These are phyloP conservation scores for Noctuana brunneofusca DNA, from an alignment of 2,888 invertebrate species.

Conservation along the genomic window DNA sequence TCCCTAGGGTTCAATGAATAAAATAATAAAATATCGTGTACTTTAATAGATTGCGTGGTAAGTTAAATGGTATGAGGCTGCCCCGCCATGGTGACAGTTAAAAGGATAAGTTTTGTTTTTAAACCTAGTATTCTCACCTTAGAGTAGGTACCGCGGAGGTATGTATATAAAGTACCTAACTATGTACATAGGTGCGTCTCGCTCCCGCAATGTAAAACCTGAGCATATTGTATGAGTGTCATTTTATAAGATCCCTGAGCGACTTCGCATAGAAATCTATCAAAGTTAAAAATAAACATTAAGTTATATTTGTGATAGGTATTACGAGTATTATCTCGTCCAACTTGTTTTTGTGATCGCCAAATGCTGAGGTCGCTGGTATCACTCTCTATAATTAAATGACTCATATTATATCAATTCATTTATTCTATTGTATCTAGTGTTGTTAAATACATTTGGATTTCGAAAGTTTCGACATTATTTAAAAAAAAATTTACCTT, in stretches of 20 bases:
- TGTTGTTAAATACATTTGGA: too few species aligned
- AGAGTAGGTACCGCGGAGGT: too few species aligned
- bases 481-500: not conserved
- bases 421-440: too few species aligned
- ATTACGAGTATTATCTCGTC: too few species aligned
- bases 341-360: constrained; percentile 49
- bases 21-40: constrained; percentile 7
- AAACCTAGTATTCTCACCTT: not conserved
- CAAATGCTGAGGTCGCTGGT: constrained; percentile 48
- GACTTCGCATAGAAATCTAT: not conserved
- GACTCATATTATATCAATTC: not conserved
- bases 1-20: constrained; percentile 19
- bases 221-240: too few species aligned
- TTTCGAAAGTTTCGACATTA: too few species aligned
- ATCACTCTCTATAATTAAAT: constrained; percentile 3
- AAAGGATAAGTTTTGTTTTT: not conserved
- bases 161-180: too few species aligned
- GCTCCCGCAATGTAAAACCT: too few species aligned
- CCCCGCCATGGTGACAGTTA: not conserved
- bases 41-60: constrained; percentile 12
- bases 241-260: too few species aligned
- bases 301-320: constrained; percentile 4
- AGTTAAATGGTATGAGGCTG: not conserved
- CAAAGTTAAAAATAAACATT: not conserved
- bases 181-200: too few species aligned